These are phyloP conservation scores for Psittacula derbiana DNA, from an alignment of 2,797 vertebrate genomes.

Conservation along the genomic window DNA sequence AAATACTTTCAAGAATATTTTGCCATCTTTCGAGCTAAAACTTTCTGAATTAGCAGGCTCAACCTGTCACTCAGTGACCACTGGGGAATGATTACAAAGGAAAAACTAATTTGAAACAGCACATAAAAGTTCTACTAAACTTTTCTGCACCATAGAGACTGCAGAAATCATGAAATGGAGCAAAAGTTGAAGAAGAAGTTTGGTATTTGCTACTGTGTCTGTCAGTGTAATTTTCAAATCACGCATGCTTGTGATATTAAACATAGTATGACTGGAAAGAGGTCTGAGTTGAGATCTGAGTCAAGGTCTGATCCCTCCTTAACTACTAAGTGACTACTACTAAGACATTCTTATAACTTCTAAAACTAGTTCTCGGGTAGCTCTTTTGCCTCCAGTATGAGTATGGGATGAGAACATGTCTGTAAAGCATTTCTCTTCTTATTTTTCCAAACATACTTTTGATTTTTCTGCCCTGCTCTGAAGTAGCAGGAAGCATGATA, in stretches of 20 bases:
- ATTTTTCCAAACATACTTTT: not conserved
- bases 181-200: not conserved
- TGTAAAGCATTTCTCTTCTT: not conserved
- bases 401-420: not conserved
- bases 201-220: not conserved
- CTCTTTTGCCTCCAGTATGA: not conserved
- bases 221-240: not conserved
- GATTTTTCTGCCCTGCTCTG: not conserved
- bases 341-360: not conserved
- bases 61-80: not conserved
- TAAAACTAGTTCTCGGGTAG: not conserved
- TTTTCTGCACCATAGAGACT: not conserved
- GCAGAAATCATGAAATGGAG: not conserved
- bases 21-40: not conserved
- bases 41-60: not conserved
- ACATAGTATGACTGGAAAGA: rapidly evolving
- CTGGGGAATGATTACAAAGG: not conserved
- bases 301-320: not conserved
- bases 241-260: rapidly evolving
- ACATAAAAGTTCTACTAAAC: not conserved
- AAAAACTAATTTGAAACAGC: not conserved
- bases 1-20: not conserved
- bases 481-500: not conserved
- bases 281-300: not conserved
- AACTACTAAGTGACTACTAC: not conserved